phyloP scores from a whole-genome alignment of 2,113 vertebrate species.

The Gavia stellata region DNA sequence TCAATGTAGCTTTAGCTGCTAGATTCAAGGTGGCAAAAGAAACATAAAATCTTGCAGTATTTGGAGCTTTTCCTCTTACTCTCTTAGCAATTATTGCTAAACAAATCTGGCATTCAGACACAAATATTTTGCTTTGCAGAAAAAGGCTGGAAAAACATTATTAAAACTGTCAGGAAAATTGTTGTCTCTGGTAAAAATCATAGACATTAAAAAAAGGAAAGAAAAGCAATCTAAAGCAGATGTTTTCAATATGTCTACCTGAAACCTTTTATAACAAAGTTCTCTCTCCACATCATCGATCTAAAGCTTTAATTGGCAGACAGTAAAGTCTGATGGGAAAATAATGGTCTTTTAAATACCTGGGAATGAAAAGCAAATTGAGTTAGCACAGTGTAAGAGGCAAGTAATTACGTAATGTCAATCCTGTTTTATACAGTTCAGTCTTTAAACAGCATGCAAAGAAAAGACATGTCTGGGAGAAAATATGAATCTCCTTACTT shows the following conservation, averaged over 20 bases:
- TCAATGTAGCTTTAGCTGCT: background rate
- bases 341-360: conserved; percentile 77
- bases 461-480: conserved; percentile 45
- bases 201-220: background rate
- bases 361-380: conserved; percentile 79
- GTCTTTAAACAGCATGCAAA: conserved; percentile 63
- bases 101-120: background rate
- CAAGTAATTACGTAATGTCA: conserved; percentile 78
- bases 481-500: conserved; percentile 38
- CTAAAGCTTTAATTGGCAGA: conserved; percentile 73
- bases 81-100: background rate
- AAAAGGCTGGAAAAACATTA: background rate
- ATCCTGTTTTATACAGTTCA: conserved; percentile 65
- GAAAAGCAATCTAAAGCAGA: background rate
- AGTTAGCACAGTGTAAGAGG: conserved; percentile 74
- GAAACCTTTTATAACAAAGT: conserved; percentile 44
- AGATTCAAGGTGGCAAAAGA: background rate
- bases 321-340: conserved; percentile 73
- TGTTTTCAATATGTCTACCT: conserved; percentile 39
- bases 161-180: background rate
- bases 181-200: background rate
- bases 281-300: conserved; percentile 61
- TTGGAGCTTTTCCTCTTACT: background rate
- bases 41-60: background rate
- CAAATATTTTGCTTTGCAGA: conserved; percentile 12